Evolutionary conservation across 37 sponge, comb jelly and placozoan genomes (phyloP).

Genomic region (Aplysina aerophoba): DNA sequence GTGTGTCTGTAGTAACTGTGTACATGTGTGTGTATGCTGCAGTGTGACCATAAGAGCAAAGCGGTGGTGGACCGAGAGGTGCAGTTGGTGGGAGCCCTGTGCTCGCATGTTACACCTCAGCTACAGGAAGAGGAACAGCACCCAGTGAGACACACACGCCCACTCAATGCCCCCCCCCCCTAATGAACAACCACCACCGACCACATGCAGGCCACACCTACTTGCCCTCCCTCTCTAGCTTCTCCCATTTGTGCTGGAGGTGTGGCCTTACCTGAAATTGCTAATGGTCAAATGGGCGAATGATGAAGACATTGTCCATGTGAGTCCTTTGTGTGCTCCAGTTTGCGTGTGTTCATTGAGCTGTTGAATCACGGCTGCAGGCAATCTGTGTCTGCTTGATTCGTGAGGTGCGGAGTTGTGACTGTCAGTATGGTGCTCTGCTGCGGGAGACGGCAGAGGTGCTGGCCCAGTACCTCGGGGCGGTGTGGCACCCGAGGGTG

Average conservation of each 20-base stretch:
- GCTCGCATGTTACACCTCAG: constrained; percentile 53
- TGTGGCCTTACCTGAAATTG: constrained; percentile 59
- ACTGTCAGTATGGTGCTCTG: constrained; percentile 61
- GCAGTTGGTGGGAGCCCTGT: constrained; percentile 45
- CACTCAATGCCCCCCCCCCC: no score
- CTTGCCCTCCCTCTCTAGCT: neutral
- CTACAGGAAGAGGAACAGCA: constrained; percentile 66
- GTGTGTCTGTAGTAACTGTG: neutral
- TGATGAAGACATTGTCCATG: constrained; percentile 64
- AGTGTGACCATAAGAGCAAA: constrained; percentile 18
- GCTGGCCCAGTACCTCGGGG: constrained; percentile 63
- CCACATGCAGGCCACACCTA: no score
- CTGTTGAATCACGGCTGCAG: neutral
- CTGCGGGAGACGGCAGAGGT: constrained; percentile 64
- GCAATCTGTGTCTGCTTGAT: constrained; percentile 56
- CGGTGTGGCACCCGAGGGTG: constrained; percentile 53
- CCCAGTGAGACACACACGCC: constrained; percentile 40
- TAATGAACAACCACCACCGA: no score
- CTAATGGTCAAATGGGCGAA: constrained; percentile 54
- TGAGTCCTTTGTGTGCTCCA: constrained; percentile 11
- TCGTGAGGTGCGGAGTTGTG: constrained; percentile 45
- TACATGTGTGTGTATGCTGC: neutral
- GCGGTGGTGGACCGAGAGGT: constrained; percentile 60
- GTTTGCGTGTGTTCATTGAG: neutral
- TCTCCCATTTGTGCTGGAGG: constrained; percentile 31